Conservation (phyloP, 2,113 vertebrate genomes). For the Peromyscus leucopus region DNA sequence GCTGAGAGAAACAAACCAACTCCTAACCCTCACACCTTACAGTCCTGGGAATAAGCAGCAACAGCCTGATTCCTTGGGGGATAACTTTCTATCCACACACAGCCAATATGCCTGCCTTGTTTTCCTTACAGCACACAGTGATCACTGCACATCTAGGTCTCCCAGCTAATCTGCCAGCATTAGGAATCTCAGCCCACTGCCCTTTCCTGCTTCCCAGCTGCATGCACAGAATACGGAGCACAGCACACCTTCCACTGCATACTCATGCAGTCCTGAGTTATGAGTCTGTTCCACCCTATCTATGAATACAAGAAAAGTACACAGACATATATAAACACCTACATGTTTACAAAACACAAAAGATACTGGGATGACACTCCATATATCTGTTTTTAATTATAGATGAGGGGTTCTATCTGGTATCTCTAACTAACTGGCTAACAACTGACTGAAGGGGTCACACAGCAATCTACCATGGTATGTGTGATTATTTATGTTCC, state of each 20-base stretch:
- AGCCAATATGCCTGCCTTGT: neutral
- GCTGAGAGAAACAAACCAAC: neutral
- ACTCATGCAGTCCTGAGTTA: neutral
- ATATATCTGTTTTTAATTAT: neutral
- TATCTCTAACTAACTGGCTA: neutral
- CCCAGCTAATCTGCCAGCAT: too few species aligned
- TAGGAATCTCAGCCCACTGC: neutral
- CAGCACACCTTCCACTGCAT: neutral
- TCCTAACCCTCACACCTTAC: neutral
- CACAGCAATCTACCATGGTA: neutral
- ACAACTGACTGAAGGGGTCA: neutral
- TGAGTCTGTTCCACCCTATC: too few species aligned
- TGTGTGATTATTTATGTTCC: neutral
- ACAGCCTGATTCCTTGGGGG: neutral
- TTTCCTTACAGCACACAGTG: neutral
- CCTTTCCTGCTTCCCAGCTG: neutral
- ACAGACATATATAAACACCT: neutral
- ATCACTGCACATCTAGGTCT: neutral
- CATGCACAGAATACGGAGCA: too few species aligned
- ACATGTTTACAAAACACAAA: neutral
- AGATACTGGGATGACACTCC: too few species aligned
- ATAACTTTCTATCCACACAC: neutral
- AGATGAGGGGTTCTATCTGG: neutral
- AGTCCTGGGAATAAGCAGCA: fast-evolving
- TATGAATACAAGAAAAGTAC: too few species aligned